Percentiles rank a stretch among this genome's conserved stretches.
phyloP scores from a whole-genome alignment of 2,888 invertebrate species.

The Hemaris fuciformis region DNA sequence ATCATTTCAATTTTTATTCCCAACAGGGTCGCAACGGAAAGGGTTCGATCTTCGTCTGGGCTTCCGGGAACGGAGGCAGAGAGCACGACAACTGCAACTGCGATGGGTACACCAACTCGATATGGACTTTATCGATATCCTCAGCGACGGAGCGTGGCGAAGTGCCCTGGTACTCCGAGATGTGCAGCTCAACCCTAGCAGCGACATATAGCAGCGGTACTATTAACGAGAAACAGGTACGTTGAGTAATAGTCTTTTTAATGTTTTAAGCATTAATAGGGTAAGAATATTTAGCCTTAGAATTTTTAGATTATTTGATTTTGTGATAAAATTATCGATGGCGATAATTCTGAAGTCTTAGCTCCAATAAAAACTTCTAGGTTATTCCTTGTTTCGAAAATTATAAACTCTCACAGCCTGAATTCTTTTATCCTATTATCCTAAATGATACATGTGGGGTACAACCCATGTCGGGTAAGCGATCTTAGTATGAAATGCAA shows the following conservation, averaged over 20 bases:
- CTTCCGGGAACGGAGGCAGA: conserved; percentile 98
- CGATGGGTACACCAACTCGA: conserved; percentile 99
- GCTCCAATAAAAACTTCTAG: no score
- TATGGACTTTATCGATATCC: conserved; percentile 98
- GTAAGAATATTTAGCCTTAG: no score
- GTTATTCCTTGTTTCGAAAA: no score
- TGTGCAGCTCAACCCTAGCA: conserved; percentile 98
- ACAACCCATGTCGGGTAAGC: no score
- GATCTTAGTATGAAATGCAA: no score
- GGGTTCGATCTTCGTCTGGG: conserved; percentile 99
- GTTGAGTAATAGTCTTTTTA: neutral
- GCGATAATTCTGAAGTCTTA: no score
- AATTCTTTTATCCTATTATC: no score
- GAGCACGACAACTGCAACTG: conserved; percentile 99
- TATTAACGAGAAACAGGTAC: conserved; percentile 91
- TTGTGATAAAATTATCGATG: no score
- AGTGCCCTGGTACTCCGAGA: conserved; percentile 99
- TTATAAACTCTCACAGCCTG: no score
- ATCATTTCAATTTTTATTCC: conserved; percentile 18
- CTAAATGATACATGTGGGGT: no score
- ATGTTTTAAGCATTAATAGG: no score
- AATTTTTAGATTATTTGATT: no score
- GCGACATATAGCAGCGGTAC: conserved; percentile 99
- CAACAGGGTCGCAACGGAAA: conserved; percentile 92
- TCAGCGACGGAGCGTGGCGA: conserved; percentile 95